Percentiles rank a stretch among this genome's conserved stretches.
Evolutionary conservation across 1,140 invertebrate genomes (phyloP).

Genomic region (Holcopasites calliopsidis): DNA sequence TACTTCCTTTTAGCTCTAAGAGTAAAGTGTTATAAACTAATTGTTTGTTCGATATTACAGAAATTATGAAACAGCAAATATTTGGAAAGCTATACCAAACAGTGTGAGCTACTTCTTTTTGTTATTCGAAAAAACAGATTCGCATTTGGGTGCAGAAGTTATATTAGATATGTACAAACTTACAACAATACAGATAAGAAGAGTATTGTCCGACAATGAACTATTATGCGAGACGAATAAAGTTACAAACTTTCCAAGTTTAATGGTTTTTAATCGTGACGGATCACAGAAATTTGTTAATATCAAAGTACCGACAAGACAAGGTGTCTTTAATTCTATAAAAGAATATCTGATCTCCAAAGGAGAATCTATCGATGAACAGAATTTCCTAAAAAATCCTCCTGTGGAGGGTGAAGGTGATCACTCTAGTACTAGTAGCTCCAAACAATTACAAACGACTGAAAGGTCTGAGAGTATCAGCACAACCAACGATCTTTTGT

Average conservation of each 20-base stretch:
- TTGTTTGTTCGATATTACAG: conserved; percentile 55
- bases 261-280: conserved; percentile 78
- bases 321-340: conserved; percentile 72
- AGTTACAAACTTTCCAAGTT: conserved; percentile 79
- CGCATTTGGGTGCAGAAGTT: conserved; percentile 81
- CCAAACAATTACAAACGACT: conserved; percentile 56
- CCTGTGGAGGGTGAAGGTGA: conserved; percentile 7
- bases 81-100: conserved; percentile 77
- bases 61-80: conserved; percentile 67
- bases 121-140: conserved; percentile 82
- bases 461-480: conserved; percentile 44
- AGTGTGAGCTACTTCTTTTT: conserved; percentile 80
- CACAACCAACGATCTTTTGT: conserved; percentile 81
- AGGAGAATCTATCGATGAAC: conserved; percentile 55
- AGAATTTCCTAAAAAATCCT: neutral
- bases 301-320: conserved; percentile 75
- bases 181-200: conserved; percentile 79
- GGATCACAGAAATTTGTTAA: conserved; percentile 74
- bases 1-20: conserved; percentile 42
- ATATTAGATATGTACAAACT: conserved; percentile 83
- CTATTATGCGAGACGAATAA: conserved; percentile 75
- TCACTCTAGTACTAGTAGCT: neutral
- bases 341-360: conserved; percentile 78
- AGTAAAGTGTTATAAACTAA: conserved; percentile 1
- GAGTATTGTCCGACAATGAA: conserved; percentile 81